phyloP scores from a whole-genome alignment of 2,888 invertebrate species.

The Metellina segmentata region DNA sequence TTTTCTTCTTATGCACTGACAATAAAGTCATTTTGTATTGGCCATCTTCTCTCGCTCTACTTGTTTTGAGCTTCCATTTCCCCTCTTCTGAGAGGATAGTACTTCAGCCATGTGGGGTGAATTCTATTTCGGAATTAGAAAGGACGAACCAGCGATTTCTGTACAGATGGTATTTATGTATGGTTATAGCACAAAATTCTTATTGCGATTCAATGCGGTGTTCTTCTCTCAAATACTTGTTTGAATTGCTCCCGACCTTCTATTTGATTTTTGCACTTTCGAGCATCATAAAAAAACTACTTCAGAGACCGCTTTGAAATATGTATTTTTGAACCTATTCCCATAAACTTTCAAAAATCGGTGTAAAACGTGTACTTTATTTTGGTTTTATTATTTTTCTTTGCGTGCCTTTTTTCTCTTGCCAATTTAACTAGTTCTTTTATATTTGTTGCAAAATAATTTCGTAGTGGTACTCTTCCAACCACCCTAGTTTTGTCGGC shows the following conservation, averaged over 20 bases:
- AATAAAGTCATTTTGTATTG: conserved; percentile 47
- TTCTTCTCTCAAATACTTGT: neutral
- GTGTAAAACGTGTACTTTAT: too few species aligned
- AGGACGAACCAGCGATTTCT: neutral
- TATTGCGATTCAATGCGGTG: neutral
- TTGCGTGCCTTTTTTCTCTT: too few species aligned
- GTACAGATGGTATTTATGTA: neutral
- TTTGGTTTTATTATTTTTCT: too few species aligned
- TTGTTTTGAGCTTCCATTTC: conserved; percentile 13
- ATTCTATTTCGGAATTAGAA: conserved; percentile 4
- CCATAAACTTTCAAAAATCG: too few species aligned
- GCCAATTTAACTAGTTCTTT: too few species aligned
- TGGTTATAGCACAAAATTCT: neutral
- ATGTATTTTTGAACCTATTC: too few species aligned
- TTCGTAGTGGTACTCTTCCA: too few species aligned
- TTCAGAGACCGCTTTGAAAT: too few species aligned
- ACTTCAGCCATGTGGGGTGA: conserved; percentile 26
- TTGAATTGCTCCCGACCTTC: neutral
- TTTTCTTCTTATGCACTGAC: neutral
- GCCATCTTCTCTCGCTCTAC: conserved; percentile 35
- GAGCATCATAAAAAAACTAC: neutral
- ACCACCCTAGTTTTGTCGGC: too few species aligned
- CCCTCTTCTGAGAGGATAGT: neutral
- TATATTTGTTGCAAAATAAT: too few species aligned
- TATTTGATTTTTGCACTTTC: conserved; percentile 19